Percentiles rank a stretch among this genome's conserved stretches.
Conservation (phyloP, 2,888 invertebrate genomes). For the Sceliomorpha sp. region DNA sequence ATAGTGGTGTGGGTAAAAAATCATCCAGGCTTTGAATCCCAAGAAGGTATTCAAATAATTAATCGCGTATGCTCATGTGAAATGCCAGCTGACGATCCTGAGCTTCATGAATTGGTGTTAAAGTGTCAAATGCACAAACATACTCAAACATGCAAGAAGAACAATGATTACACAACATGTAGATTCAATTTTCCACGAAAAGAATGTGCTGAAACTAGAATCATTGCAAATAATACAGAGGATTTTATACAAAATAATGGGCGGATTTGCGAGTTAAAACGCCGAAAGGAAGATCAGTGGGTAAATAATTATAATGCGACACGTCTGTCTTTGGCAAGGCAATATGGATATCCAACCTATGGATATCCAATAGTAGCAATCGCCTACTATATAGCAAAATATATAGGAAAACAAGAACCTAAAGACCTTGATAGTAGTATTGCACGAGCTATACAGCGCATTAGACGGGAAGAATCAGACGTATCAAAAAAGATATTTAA, state of each 20-base stretch:
- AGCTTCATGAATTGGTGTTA: conserved; percentile 46
- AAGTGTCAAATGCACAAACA: conserved; percentile 54
- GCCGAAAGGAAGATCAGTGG: conserved; percentile 51
- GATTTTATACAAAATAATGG: conserved; percentile 65
- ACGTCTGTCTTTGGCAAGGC: conserved; percentile 64
- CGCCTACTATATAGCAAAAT: conserved; percentile 61
- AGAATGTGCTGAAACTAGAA: conserved; percentile 49
- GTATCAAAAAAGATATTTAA: conserved; percentile 14
- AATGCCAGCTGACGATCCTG: conserved; percentile 44
- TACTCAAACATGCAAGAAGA: conserved; percentile 52
- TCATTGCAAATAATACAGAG: conserved; percentile 63
- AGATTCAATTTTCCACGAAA: conserved; percentile 61
- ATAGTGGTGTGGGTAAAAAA: conserved; percentile 66
- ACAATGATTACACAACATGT: conserved; percentile 46
- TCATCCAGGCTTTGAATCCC: conserved; percentile 53
- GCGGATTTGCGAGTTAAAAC: conserved; percentile 65
- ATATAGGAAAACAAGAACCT: conserved; percentile 47
- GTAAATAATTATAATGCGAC: conserved; percentile 68
- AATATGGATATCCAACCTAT: conserved; percentile 74
- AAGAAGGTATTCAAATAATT: conserved; percentile 47
- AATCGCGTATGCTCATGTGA: conserved; percentile 46
- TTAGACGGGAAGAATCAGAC: conserved; percentile 13
- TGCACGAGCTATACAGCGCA: conserved; percentile 29
- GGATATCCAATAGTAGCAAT: too few species aligned
- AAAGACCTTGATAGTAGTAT: conserved; percentile 38